Conservation (phyloP, 2,113 vertebrate genomes). For the Sceloporus undulatus region DNA sequence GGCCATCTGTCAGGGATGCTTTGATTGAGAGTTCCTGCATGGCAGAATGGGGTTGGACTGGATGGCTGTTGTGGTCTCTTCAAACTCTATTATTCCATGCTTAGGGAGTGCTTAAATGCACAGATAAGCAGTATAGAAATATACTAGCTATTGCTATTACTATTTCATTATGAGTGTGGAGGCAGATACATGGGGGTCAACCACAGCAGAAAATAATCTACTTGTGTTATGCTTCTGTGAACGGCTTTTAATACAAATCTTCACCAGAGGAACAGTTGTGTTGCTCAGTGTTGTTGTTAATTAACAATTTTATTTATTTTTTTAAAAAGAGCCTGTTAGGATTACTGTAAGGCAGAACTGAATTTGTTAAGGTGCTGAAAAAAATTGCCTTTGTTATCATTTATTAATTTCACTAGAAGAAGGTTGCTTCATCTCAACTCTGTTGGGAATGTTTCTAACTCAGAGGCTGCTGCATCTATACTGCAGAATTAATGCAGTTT, state of each 20-base stretch:
- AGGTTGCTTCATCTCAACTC: not conserved
- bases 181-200: not conserved
- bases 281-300: not conserved
- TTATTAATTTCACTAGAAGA: not conserved
- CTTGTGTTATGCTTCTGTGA: not conserved
- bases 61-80: too few species aligned
- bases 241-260: constrained; percentile 12
- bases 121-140: too few species aligned
- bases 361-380: not conserved
- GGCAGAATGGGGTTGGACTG: too few species aligned
- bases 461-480: too few species aligned
- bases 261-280: fast-evolving
- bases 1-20: too few species aligned
- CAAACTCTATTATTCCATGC: too few species aligned
- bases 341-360: not conserved
- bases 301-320: too few species aligned
- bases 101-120: too few species aligned
- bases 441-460: not conserved
- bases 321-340: not conserved
- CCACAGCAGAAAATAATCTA: not conserved
- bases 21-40: too few species aligned
- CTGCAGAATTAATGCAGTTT: too few species aligned
- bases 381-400: not conserved
- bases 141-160: too few species aligned
- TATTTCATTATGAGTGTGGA: not conserved